Base-by-base conservation (phyloP, 2,113 vertebrate genomes). In the Copsychus sechellarum region DNA sequence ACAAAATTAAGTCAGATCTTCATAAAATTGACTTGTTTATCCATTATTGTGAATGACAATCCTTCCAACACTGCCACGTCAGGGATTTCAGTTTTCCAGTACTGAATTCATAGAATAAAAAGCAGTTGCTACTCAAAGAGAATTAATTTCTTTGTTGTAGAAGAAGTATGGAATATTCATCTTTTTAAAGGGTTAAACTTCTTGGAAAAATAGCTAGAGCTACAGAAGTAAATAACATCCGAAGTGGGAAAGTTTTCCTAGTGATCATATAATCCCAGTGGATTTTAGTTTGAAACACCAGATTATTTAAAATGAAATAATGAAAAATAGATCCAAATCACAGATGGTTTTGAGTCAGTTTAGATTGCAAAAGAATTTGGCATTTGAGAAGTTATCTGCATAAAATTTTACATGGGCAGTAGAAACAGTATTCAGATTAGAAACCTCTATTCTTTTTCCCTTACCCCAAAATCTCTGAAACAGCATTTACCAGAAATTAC, bases 91-190 rank as follows among this genome's bases (percentile, higher is more conserved):
- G 53, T 67, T 92, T 71, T 79, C 25, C 11, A 74, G 16, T 29
- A 38, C 10, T 88, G 54, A 77, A n/a, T 20, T 28, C 34, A 78
- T 50, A 56, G 47, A 95, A 88, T 66, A 87, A 77, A 92, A 95
- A 76, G 53, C 66, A 29, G 4, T 62, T 95, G 81, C 18, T 6
- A 81, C 50, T 86, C 66, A 23, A 87, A 88, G 34, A 81, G 19
- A 94, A 93, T 95, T 81, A 76, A 87, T 91, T 91, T 84, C 3
- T 90, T 94, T 95, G 5, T 31, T 57, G 50, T 42, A 24, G 29
- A 7, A 78, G 57, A 61, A 66, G 22, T 56, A 87, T 16, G 9
- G 7, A 92, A 14, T 71, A 86, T 76, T 70, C 36, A 64, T 94
- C 16, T 81, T 72, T 28, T 26, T 81, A 89, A 69, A 60, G 29